A percentile compares a stretch with the other conserved stretches of the same genome.
phyloP scores from a whole-genome alignment of 1,140 invertebrate species.

The Helicoverpa zea region DNA sequence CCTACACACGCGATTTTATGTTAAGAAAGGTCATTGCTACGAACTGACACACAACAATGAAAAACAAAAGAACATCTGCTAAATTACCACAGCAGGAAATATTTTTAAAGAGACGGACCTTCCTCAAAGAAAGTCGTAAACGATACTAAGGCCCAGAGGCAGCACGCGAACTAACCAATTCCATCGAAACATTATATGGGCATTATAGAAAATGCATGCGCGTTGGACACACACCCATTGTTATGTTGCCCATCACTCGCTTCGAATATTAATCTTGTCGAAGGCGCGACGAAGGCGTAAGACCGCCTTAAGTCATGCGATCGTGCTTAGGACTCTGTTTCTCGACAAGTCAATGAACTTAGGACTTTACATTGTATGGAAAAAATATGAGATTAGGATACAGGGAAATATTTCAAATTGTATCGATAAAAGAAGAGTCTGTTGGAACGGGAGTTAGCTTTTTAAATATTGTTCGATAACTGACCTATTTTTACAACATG shows the following conservation, averaged over 20 bases:
- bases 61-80: not conserved
- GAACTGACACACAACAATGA: slow-evolving; percentile 7
- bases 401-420: slow-evolving; percentile 29
- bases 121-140: slow-evolving; percentile 70
- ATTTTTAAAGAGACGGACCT: slow-evolving; percentile 6
- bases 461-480: no score
- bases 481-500: no score
- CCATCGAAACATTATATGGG: slow-evolving; percentile 84
- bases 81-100: not conserved
- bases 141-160: slow-evolving; percentile 74
- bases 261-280: slow-evolving; percentile 83
- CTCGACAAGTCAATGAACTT: slow-evolving; percentile 76
- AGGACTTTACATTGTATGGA: slow-evolving; percentile 62
- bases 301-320: slow-evolving; percentile 54
- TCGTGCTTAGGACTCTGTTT: slow-evolving; percentile 61
- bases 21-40: slow-evolving; percentile 58
- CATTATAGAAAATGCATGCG: slow-evolving; percentile 85
- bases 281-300: slow-evolving; percentile 64
- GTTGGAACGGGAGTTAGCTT: no score
- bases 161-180: slow-evolving; percentile 75
- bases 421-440: not conserved
- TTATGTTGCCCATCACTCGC: slow-evolving; percentile 76
- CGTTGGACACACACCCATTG: slow-evolving; percentile 73
- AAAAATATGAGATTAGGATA: slow-evolving; percentile 57
- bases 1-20: slow-evolving; percentile 50